Evolutionary conservation across 2,797 vertebrate species (phyloP).

Genomic region (Tenualosa thibaudeaui): DNA sequence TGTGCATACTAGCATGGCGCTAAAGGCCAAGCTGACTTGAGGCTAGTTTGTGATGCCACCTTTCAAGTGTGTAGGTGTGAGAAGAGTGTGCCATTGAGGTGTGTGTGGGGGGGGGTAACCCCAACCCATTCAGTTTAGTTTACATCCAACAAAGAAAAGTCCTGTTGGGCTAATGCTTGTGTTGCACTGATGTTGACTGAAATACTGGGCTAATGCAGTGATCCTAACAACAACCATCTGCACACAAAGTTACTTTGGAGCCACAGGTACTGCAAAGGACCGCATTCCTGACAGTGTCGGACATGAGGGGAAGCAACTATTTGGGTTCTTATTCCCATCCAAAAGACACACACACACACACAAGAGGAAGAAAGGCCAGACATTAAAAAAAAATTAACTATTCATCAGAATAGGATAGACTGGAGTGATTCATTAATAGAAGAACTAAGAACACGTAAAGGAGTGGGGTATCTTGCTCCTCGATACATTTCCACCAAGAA

Average conservation of each 20-base stretch:
- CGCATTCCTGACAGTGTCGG: neutral
- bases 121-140: neutral
- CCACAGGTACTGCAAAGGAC: neutral
- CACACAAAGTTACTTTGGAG: neutral
- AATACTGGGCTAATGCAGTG: neutral
- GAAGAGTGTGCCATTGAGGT: neutral
- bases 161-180: neutral
- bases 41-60: neutral
- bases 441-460: neutral
- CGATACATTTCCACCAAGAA: neutral
- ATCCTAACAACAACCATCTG: neutral
- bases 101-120: neutral
- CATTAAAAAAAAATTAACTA: neutral
- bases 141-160: neutral
- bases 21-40: neutral
- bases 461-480: neutral
- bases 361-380: neutral
- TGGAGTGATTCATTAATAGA: slow-evolving; percentile 6
- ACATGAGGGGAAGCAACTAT: neutral
- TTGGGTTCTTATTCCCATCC: neutral
- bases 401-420: neutral
- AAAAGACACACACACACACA: neutral
- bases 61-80: neutral
- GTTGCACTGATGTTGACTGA: neutral
- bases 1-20: slow-evolving; percentile 16